Evolutionary conservation across 2,113 vertebrate genomes (phyloP).

Genomic region (Oriolus oriolus): DNA sequence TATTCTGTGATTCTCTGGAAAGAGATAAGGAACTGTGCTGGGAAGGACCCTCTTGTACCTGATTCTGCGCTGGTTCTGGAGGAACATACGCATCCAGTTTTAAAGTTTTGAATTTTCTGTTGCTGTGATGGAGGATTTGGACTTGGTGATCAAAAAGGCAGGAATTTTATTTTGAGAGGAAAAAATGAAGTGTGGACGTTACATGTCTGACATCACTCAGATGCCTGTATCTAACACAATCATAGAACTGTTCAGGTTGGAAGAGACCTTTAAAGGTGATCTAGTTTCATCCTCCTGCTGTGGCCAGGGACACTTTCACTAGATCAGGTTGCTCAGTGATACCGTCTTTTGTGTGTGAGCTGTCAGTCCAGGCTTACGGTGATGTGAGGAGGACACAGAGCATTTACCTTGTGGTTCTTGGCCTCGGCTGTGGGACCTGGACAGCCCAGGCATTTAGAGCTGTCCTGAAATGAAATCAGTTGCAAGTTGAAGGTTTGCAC

Average conservation of each 20-base stretch:
- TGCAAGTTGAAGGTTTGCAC: neutral
- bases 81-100: neutral
- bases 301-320: neutral
- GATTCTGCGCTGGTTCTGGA: neutral
- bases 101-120: neutral
- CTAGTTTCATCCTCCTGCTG: neutral
- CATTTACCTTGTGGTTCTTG: neutral
- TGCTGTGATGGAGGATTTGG: neutral
- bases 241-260: neutral
- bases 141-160: neutral
- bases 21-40: fast-evolving
- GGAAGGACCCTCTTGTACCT: neutral
- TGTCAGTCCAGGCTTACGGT: neutral
- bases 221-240: neutral
- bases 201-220: neutral
- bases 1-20: neutral
- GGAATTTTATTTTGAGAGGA: neutral
- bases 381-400: neutral
- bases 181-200: fast-evolving
- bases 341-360: fast-evolving
- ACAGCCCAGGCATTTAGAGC: neutral
- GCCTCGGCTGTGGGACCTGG: neutral
- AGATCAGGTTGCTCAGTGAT: neutral
- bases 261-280: neutral
- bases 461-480: neutral